Base-by-base conservation (phyloP, 2,113 vertebrate species). In the Chitala chitala region DNA sequence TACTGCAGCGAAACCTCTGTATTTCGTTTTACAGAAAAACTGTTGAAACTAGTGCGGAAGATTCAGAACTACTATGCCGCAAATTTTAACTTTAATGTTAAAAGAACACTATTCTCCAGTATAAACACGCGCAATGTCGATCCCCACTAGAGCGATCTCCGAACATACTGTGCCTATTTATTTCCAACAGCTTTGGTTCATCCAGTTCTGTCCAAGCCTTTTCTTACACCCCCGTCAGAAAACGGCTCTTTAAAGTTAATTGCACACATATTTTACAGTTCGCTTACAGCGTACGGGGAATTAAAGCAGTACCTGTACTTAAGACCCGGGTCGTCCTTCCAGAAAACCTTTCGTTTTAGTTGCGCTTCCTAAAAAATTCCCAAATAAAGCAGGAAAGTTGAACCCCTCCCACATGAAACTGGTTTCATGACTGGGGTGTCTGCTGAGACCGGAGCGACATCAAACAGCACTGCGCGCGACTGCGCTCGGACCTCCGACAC, bases 251-350 rank as follows among this genome's bases (percentile, higher is more conserved):
- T 13, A 61, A 58, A 55, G 26, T 7, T 24, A 56, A 58, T 26
- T 10, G 15, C 24, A 24, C 24, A 58, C 56, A 15, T 5, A 38
- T 12, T 26, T 61, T 20, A 33, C 31, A 33, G 29, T 29, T n/a
- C 44, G 24, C 33, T 31, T 51, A 20, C 17, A 51, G n/a, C 24
- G 29, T 69, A 9, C 17, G 24, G 6, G 13, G n/a, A 51, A 20
- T 12, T 33, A 15, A 6, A 29, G 22, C 8, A 53, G 53, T 69
- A 33, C 63, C 51, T 69, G 63, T 22, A 17, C 55, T 29, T 29
- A 69, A 68, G n/a, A 12, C 64, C 40, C 50, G 51, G 56, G 31
- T 68, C 63, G 64, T 63, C 64, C 63, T 31, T 15, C 50, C 64
- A 68, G 15, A 61, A 42, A 56, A 56, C 42, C 61, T 69, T 69